Conservation (phyloP, 2,113 vertebrate genomes). For the Euleptes europaea region DNA sequence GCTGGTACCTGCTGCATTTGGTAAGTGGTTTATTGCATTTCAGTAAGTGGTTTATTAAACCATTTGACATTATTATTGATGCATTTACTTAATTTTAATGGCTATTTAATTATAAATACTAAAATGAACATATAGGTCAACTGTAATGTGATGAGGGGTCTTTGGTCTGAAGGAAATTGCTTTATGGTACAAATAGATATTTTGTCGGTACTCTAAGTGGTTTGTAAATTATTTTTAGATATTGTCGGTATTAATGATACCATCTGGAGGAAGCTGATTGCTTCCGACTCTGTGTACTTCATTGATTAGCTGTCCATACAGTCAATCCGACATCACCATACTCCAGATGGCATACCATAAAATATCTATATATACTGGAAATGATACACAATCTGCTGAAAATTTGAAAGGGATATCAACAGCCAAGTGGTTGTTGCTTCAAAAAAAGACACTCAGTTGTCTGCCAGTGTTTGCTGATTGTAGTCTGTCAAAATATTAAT, state of each 20-base stretch:
- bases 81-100: neutral
- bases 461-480: neutral
- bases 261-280: neutral
- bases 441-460: neutral
- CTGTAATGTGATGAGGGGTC: neutral
- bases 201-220: neutral
- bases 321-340: constrained; percentile 1
- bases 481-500: constrained; percentile 8
- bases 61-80: neutral
- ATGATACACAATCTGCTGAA: neutral
- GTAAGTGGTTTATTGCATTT: neutral
- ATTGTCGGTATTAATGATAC: constrained; percentile 4
- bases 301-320: constrained; percentile 4
- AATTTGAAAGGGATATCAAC: neutral
- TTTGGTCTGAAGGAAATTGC: neutral
- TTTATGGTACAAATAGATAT: neutral
- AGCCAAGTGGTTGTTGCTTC: neutral
- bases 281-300: neutral
- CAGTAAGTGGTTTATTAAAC: neutral
- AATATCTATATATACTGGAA: neutral
- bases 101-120: constrained; percentile 1
- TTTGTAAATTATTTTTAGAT: constrained; percentile 15
- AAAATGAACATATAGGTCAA: neutral
- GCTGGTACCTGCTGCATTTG: neutral
- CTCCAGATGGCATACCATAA: neutral